A percentile compares a stretch with the other conserved stretches of the same genome.
phyloP scores from a whole-genome alignment of 2,113 vertebrate genomes.

The Rhynchopsitta pachyrhyncha region DNA sequence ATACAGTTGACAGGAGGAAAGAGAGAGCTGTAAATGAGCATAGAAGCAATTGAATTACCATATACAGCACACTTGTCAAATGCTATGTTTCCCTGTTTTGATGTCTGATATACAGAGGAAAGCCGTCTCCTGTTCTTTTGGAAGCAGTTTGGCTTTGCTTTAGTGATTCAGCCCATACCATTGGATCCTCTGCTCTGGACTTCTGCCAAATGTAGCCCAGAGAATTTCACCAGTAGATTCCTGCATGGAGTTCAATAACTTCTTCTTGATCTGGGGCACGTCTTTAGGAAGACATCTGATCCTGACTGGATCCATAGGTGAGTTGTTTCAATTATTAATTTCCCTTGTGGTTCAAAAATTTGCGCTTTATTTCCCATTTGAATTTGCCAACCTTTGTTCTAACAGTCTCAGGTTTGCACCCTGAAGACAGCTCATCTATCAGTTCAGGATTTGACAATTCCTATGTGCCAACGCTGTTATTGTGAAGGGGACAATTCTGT shows the following conservation, averaged over 20 bases:
- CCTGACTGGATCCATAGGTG: not conserved
- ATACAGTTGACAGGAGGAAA: not conserved
- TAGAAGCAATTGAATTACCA: constrained; percentile 38
- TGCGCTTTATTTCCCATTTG: constrained; percentile 18
- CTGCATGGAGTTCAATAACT: not conserved
- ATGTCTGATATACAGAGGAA: constrained; percentile 17
- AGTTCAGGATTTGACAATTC: constrained; percentile 6
- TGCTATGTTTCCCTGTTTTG: constrained; percentile 12
- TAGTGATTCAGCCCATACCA: constrained; percentile 16
- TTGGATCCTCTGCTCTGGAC: not conserved
- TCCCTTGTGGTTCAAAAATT: not conserved
- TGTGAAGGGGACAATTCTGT: not conserved
- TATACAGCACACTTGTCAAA: constrained; percentile 33
- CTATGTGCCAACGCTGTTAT: not conserved
- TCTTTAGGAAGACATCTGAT: not conserved
- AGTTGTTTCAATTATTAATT: not conserved
- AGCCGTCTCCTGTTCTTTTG: not conserved
- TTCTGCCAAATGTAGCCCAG: not conserved
- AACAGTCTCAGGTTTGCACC: not conserved
- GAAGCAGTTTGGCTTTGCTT: not conserved
- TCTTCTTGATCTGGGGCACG: not conserved
- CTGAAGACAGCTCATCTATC: constrained; percentile 2
- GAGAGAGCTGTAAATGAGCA: constrained; percentile 27
- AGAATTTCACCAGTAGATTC: constrained; percentile 4
- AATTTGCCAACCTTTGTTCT: not conserved